Evolutionary conservation across 1,140 invertebrate genomes (phyloP), one percentile per base, ranked within the genome.

Genomic region (Luehdorfia chinensis): DNA sequence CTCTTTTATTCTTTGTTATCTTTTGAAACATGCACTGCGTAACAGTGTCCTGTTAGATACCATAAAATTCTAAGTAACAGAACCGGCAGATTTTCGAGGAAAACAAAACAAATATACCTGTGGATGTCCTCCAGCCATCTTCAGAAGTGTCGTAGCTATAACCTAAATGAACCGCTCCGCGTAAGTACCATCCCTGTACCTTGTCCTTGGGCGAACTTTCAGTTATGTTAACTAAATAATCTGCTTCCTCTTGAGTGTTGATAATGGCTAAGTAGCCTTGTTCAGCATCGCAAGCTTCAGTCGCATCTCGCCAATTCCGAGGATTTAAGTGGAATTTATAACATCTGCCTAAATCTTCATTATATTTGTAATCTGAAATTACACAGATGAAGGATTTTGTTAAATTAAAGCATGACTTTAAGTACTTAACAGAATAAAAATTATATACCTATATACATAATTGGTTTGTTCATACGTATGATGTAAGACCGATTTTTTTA

Each of bases 241-340:
- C 45, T 0, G 51, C 59, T 45, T 77, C 74, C 1, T 34, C 34
- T n/a, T 63, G 47, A 15, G 57, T 66, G 46, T 80, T 64, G 23
- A 75, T 56, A 6, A 77, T 46, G 0, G 69, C 69, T 8, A 81
- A 31, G 25, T 71, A 69, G 0, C 71, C 66, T 23, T 61, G 51
- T 47, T 81, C 77, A 1, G 54, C 43, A 7, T 36, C 45, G 49
- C 77, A 81, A 0, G 53, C 39, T 0, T 37, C 47, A 31, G 60
- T 52, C 1, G 77, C 77, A 0, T 70, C 64, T 0, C 47, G 51
- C 74, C 74, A 83, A 12, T 50, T 75, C 39, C 23, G 50, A 4
- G 59, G 59, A 0, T 47, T 51, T 4, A 64, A 25, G 14, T 81
- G 73, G 49, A 76, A 67, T 45, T 81, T 81, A 54, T 78, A 76